phyloP scores from a whole-genome alignment of 2,888 invertebrate genomes.

The Branchellion lobata region DNA sequence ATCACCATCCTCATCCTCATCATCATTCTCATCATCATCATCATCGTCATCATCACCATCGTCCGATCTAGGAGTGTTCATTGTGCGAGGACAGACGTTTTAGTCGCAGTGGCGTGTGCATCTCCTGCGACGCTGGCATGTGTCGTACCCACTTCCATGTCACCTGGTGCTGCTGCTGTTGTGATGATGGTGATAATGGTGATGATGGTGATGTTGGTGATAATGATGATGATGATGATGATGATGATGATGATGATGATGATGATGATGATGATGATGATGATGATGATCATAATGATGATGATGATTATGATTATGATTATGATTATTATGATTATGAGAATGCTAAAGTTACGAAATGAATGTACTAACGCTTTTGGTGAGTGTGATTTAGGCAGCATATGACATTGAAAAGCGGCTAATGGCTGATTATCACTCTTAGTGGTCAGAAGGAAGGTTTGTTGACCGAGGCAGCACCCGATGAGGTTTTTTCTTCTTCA shows the following conservation, averaged over 20 bases:
- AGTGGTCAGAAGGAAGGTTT: conserved; percentile 91
- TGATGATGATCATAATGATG: background rate
- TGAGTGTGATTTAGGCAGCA: no score
- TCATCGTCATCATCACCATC: background rate
- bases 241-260: no score
- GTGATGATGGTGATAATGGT: background rate
- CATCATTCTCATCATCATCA: background rate
- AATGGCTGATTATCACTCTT: no score
- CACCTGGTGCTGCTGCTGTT: conserved; percentile 70
- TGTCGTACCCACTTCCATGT: conserved; percentile 96
- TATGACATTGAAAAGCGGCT: no score
- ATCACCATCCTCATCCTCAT: background rate
- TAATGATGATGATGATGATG: background rate
- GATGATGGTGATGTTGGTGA: background rate
- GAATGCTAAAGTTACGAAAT: no score
- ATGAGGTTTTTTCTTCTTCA: conserved; percentile 57
- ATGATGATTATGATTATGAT: no score
- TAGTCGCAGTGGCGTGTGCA: conserved; percentile 88
- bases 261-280: background rate
- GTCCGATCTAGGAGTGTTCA: conserved; percentile 70
- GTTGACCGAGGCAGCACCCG: conserved; percentile 78
- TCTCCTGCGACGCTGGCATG: conserved; percentile 96
- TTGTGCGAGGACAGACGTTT: conserved; percentile 83
- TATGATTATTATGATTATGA: no score
- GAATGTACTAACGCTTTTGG: no score